phyloP scores from a whole-genome alignment of 2,113 vertebrate species.

The Garra rufa region DNA sequence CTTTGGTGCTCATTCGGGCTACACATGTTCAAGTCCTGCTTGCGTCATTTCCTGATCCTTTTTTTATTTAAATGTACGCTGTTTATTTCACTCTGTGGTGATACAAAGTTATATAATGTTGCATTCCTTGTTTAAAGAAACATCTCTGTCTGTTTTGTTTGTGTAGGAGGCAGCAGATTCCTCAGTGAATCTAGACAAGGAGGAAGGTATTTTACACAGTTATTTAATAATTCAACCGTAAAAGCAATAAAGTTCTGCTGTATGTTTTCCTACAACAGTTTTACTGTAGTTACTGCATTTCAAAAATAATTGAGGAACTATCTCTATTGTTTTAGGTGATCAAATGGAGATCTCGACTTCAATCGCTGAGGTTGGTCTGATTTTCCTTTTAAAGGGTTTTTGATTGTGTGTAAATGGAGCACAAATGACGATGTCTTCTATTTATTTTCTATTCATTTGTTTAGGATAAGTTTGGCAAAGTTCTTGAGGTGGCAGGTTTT shows the following conservation, averaged over 20 bases:
- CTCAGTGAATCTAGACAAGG: constrained; percentile 61
- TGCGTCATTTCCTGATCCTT: neutral
- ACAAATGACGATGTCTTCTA: neutral
- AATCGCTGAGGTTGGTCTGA: constrained; percentile 27
- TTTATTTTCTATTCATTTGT: neutral
- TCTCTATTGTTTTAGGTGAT: constrained; percentile 31
- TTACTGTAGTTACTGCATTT: neutral
- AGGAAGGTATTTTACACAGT: constrained; percentile 33
- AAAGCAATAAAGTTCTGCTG: neutral
- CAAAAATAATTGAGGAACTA: neutral
- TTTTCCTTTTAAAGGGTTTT: neutral
- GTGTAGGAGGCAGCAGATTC: constrained; percentile 60
- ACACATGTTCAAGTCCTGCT: neutral
- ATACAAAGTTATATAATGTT: neutral
- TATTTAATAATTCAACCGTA: neutral
- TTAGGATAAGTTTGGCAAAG: constrained; percentile 49
- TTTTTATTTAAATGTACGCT: neutral
- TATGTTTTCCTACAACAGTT: neutral
- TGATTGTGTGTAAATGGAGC: neutral
- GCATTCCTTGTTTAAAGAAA: neutral
- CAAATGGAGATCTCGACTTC: neutral
- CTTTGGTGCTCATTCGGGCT: neutral
- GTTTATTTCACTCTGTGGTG: neutral
- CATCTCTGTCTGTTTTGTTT: neutral
- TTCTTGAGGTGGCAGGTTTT: constrained; percentile 63